These are phyloP conservation scores for Galerucella pusilla DNA, from an alignment of 2,888 invertebrate species.

Conservation along the genomic window DNA sequence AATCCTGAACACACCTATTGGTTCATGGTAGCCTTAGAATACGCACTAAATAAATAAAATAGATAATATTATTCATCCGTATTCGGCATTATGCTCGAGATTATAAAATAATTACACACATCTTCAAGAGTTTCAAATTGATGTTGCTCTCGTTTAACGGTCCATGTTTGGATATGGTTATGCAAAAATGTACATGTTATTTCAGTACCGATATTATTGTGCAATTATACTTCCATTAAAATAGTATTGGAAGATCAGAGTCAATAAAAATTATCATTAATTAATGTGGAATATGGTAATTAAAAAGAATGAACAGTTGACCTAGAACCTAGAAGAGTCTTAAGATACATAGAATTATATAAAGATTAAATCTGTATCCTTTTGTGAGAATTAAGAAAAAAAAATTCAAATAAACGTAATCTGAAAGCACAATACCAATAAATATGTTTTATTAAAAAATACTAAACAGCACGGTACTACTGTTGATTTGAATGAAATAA, in stretches of 20 bases:
- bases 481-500: too few relatives aligned
- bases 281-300: background rate
- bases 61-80: background rate
- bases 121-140: constrained; percentile 14
- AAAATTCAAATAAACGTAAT: too few relatives aligned
- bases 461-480: too few relatives aligned
- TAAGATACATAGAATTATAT: too few relatives aligned
- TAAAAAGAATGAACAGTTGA: background rate
- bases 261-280: background rate
- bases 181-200: background rate
- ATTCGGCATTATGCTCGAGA: constrained; percentile 9
- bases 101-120: constrained; percentile 15
- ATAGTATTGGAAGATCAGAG: background rate
- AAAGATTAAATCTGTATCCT: too few relatives aligned
- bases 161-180: constrained; percentile 1
- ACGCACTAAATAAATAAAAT: background rate
- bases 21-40: background rate
- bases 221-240: background rate
- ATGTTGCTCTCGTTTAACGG: constrained; percentile 1
- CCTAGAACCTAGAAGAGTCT: background rate
- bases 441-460: too few relatives aligned
- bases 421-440: too few relatives aligned
- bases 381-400: too few relatives aligned
- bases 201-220: background rate
- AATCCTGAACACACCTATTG: background rate